These are phyloP conservation scores for Xerus inauris DNA, from an alignment of 2,113 vertebrate genomes.

Conservation along the genomic window DNA sequence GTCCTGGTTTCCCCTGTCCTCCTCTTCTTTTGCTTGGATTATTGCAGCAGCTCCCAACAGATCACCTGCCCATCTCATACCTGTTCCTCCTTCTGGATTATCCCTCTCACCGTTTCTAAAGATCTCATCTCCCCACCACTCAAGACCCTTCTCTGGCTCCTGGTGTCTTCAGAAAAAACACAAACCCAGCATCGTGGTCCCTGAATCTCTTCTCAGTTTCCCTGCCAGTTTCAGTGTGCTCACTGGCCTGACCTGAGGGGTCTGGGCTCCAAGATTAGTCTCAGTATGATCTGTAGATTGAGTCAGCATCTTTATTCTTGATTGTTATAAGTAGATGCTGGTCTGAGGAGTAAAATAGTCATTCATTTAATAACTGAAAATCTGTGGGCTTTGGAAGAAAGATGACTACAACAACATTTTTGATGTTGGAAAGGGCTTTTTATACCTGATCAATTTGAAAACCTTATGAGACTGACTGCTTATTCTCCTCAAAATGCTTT, in stretches of 20 bases:
- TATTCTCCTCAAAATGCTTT: background rate
- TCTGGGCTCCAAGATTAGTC: background rate
- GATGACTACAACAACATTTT: background rate
- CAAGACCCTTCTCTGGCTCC: background rate
- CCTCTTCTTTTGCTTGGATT: background rate
- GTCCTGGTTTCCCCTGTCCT: background rate
- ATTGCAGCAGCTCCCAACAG: background rate
- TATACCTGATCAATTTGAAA: background rate
- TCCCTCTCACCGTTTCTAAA: background rate
- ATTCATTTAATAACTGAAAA: background rate
- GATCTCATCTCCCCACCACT: too few relatives aligned
- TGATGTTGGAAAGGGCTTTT: background rate
- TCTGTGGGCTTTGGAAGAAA: background rate
- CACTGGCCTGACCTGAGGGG: background rate
- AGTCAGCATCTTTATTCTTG: background rate
- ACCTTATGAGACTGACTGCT: background rate
- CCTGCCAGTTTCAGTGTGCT: background rate
- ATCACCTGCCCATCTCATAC: rapidly evolving
- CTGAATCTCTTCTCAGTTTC: background rate
- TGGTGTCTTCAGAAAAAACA: background rate
- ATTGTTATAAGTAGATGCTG: background rate
- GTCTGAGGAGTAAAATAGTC: background rate
- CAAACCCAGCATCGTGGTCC: too few relatives aligned
- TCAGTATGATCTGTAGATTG: too few relatives aligned
- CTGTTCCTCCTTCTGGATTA: background rate